Evolutionary conservation across 2,797 vertebrate genomes (phyloP), one percentile per base, ranked within the genome.

Genomic region (Catostomus latipinnis): DNA sequence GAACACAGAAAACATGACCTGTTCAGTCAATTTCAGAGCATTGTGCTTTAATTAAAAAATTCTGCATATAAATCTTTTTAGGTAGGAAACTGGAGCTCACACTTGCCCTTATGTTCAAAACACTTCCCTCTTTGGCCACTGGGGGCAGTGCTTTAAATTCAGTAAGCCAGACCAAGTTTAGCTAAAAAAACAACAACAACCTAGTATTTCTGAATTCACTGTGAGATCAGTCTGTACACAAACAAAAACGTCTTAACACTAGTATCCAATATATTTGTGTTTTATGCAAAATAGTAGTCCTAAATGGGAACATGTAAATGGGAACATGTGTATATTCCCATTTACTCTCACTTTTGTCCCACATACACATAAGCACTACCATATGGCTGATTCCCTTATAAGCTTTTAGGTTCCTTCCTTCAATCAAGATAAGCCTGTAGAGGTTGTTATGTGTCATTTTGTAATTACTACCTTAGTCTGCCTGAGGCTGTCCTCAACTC

Each of bases 361-460:
- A 53, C n/a, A 60, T 10, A 6, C 48, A 52, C 76, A 54, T 45
- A 49, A 76, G 11, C 5, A 7, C 48, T 60, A 52, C 18, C 66
- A 70, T 61, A 70, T 70, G 66, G 1, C 46, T 45, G 46, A 43
- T 53, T 45, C 6, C 6, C 14, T 54, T 6, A 53, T n/a, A 9
- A 71, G 58, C 67, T 71, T 46, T 11, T 4, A 68, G 72, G 18
- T 66, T 65, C 8, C 50, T 62, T 50, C 52, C 50, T 16, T 68
- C 62, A 76, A 57, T 76, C 71, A 50, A 12, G 57, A 43, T 67
- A 71, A 78, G 76, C 53, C 6, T 62, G 18, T 62, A 1, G 34
- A 48, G 56, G 34, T 68, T 56, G 68, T 80, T 74, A 71, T 78
- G 78, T 75, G 81, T 75, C 43, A 71, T 74, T 78, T 77, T 71